Base-by-base conservation (phyloP, 2,113 vertebrate species). In the rabbit (Oryctolagus cuniculus) region DNA sequence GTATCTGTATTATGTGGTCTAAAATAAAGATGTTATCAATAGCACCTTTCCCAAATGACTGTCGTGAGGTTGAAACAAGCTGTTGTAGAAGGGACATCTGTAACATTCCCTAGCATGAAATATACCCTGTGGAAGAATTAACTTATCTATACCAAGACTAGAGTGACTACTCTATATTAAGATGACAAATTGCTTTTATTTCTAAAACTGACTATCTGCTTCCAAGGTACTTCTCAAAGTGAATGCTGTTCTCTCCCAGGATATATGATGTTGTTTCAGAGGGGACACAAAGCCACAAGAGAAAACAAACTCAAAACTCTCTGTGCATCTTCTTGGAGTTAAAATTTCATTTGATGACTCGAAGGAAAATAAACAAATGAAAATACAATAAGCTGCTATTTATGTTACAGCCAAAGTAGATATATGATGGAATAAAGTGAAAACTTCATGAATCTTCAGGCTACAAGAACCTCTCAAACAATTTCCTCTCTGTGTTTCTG, bases 261-360 rank as follows among this genome's bases (percentile, higher is more conserved):
- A 8, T 2, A 1, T 6, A 1, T 0, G 4, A 69, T 1, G 3
- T 1, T 70, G 21, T 85, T 86, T 84, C 53, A 29, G 6, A 70
- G 66, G 38, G 1, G 24, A 44, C 0, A 16, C 53, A 64, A 61
- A 90, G 36, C 73, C 72, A 69, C 4, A 44, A 36, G 49, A 31
- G 21, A 64, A 82, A 22, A 11, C 38, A 22, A 88, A 51, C 61
- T 34, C 31, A 74, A 67, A 38, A 58, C 38, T 67, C 64, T 36
- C 31, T 21, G 1, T 29, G 8, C 17, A 9, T 95, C 44, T 84
- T 66, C 53, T n/a, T 25, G 61, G 58, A 66, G n/a, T 84, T 69
- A 70, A 91, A 87, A 29, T 91, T 90, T 70, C 74, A 51, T 66
- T 89, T 87, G 80, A 31, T 21, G 25, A 21, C 49, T 51, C 70